These are phyloP conservation scores for Brachyhypopomus gauderio DNA, from an alignment of 2,113 vertebrate species.

Conservation along the genomic window DNA sequence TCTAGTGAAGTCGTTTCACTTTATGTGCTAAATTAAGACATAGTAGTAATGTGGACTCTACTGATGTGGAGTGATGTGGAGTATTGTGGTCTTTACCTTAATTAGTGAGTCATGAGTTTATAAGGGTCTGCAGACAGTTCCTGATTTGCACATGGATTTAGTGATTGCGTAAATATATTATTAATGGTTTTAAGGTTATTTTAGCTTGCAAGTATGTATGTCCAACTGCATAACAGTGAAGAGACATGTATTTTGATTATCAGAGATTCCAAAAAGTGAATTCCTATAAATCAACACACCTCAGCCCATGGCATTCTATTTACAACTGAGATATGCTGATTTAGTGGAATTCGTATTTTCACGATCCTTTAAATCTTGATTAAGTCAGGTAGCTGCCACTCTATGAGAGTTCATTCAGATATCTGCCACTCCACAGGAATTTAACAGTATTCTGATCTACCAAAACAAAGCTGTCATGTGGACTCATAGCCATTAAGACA, in stretches of 20 bases:
- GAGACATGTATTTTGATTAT: no score
- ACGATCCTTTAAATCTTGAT: neutral
- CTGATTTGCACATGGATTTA: neutral
- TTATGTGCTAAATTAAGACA: neutral
- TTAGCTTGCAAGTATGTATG: neutral
- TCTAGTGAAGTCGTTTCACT: no score
- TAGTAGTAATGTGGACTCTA: neutral
- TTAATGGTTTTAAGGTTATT: neutral
- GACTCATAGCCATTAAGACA: conserved; percentile 23
- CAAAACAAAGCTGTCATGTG: conserved; percentile 45
- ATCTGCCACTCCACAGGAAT: neutral
- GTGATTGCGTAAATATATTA: no score
- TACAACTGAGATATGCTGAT: neutral
- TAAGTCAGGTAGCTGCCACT: neutral
- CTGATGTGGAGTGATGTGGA: no score
- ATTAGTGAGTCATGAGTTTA: conserved; percentile 12
- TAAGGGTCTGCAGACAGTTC: neutral
- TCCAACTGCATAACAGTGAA: no score
- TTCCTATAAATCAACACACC: no score
- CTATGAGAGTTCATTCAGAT: no score
- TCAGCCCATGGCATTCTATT: neutral
- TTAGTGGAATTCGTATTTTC: conserved; percentile 3
- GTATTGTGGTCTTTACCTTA: neutral
- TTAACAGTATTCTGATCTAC: conserved; percentile 27
- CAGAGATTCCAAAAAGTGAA: no score